Base-by-base conservation (phyloP, 2,888 invertebrate species). In the Cephus nigrinus region DNA sequence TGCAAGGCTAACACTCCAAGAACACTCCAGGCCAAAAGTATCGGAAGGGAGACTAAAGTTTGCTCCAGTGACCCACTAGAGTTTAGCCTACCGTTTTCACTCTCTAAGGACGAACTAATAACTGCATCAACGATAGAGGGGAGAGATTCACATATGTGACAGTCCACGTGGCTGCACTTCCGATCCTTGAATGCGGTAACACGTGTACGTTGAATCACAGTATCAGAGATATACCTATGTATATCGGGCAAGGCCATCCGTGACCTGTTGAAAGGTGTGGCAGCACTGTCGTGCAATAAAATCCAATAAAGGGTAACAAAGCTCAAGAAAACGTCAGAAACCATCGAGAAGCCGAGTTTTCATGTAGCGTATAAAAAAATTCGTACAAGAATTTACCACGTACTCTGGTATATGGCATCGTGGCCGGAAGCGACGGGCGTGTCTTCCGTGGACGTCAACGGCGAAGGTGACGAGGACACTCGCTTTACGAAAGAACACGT, bases 381-480 rank as follows among this genome's bases (percentile, higher is more conserved):
- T 55, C 55, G 23, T 55, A 55, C 9, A 23, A 55, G 0, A 55
- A 34, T 23, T 69, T 34, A 15, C 15, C 3, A 71, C 76, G 76
- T 76, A 76, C 76, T 76, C 76, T 76, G 35, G 36, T 36, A 36
- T 34, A 32, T 71, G 76, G 35, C 76, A 76, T 76, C 69, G 31
- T 76, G 76, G 11, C 69, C 36, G 31, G 71, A 36, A 35, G 23
- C 31, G 12, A 71, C n/a, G 69, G 12, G 15, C 36, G 15, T 33
- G 34, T 69, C 33, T 32, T 31, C n/a, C 12, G 75, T 75, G 71
- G 12, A 35, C 71, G 71, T 30, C n/a, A 35, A 74, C 74, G 74
- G 30, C 35, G 15, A 23, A 11, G 74, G 11, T 11, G 71, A 68
- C 71, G 12, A 71, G 31, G 71, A 71, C 23, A 55, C 23, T 71